Percentiles rank a stretch among this genome's conserved stretches.
These are phyloP conservation scores for Nomada goodeniana DNA, from an alignment of 2,888 invertebrate genomes.

Conservation along the genomic window DNA sequence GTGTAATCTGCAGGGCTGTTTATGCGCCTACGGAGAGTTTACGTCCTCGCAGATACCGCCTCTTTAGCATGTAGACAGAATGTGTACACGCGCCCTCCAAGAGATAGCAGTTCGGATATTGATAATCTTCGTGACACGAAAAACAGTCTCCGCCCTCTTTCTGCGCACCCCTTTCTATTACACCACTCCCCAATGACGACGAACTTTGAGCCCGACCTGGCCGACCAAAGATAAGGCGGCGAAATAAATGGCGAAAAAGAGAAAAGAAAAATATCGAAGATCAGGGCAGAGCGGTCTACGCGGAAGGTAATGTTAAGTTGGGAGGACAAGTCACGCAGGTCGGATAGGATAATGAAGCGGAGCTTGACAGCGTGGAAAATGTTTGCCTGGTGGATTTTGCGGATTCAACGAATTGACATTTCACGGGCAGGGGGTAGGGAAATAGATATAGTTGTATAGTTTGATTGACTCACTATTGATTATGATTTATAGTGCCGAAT, in stretches of 20 bases:
- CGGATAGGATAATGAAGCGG: background rate
- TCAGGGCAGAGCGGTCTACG: constrained; percentile 34
- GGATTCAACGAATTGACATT: no score
- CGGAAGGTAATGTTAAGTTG: background rate
- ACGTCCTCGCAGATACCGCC: constrained; percentile 73
- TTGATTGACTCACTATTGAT: no score
- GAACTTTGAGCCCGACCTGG: constrained; percentile 67
- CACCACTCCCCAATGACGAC: constrained; percentile 55
- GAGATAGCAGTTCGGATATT: constrained; percentile 76
- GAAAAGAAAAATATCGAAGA: constrained; percentile 25
- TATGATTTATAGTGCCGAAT: no score
- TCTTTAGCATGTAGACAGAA: constrained; percentile 65
- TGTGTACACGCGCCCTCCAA: constrained; percentile 65
- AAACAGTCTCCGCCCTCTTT: constrained; percentile 36
- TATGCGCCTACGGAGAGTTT: constrained; percentile 72
- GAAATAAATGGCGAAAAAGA: constrained; percentile 64
- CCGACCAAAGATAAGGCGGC: constrained; percentile 67
- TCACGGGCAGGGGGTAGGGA: no score
- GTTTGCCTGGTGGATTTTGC: no score
- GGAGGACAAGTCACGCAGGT: background rate
- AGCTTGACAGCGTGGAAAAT: background rate
- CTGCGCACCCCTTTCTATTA: constrained; percentile 23
- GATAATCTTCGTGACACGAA: constrained; percentile 76
- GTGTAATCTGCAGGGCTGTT: constrained; percentile 75
- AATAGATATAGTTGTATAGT: no score